A percentile compares a stretch with the other conserved stretches of the same genome.
phyloP scores from a whole-genome alignment of 35 echinoderm and acorn worm species.

The Stichopus chloronotus region DNA sequence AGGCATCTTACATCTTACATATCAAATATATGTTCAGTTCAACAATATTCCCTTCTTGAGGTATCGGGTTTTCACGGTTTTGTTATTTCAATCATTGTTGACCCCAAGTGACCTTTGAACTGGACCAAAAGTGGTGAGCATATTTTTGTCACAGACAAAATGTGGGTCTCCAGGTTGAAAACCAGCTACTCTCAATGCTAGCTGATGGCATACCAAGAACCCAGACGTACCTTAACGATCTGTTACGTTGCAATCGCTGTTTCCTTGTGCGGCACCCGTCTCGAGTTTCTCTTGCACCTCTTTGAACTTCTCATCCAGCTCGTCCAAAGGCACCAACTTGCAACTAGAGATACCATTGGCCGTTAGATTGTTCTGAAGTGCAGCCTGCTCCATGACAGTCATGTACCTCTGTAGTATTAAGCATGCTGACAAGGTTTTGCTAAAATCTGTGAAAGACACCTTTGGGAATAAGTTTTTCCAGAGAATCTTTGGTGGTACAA shows the following conservation, averaged over 20 bases:
- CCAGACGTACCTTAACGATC: no score
- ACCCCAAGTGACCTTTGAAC: no score
- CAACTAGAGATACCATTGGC: conserved; percentile 69
- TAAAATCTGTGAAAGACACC: conserved; percentile 58
- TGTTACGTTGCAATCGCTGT: neutral
- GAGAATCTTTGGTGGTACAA: conserved; percentile 67
- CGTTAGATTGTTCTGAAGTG: conserved; percentile 62
- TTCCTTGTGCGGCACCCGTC: neutral
- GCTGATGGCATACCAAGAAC: no score
- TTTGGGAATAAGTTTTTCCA: conserved; percentile 56
- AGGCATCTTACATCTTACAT: no score
- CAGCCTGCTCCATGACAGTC: conserved; percentile 71
- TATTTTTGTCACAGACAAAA: no score
- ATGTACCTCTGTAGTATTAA: conserved; percentile 71
- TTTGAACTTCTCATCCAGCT: conserved; percentile 48
- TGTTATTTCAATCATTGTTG: no score
- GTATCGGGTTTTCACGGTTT: no score
- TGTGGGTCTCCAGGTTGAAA: no score
- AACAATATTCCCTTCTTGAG: no score
- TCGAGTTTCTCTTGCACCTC: conserved; percentile 23
- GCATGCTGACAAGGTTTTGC: conserved; percentile 54
- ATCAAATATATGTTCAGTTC: no score
- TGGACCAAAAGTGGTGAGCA: no score
- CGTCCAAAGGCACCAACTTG: conserved; percentile 70
- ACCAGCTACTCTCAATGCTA: no score